phyloP scores from a whole-genome alignment of 2,797 vertebrate species.

The Eulemur mongoz region DNA sequence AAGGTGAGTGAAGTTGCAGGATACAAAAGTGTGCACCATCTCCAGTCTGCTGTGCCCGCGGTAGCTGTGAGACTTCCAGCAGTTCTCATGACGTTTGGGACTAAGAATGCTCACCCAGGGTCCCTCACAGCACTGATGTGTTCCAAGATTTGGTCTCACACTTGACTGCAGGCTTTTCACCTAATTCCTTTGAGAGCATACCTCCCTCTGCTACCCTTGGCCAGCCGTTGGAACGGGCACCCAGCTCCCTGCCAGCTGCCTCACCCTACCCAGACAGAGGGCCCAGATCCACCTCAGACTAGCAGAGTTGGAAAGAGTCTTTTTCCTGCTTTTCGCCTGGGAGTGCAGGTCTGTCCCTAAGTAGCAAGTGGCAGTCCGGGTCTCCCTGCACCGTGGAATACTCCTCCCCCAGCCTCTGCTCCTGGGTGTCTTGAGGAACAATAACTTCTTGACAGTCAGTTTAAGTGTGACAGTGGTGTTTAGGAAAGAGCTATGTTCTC shows the following conservation, averaged over 20 bases:
- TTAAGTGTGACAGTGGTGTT: not conserved
- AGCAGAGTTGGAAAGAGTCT: not conserved
- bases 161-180: not conserved
- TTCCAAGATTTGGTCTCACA: not conserved
- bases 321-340: not conserved
- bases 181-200: not conserved
- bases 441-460: not conserved
- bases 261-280: not conserved
- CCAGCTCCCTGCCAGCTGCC: not conserved
- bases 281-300: not conserved
- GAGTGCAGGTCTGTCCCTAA: not conserved
- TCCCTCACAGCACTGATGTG: not conserved
- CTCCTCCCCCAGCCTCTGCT: not conserved
- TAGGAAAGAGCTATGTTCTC: not conserved
- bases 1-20: too few species aligned
- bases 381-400: not conserved
- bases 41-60: not conserved
- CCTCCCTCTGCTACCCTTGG: not conserved
- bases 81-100: not conserved
- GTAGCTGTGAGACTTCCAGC: too few species aligned
- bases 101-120: not conserved
- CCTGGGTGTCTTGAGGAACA: not conserved
- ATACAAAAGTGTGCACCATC: rapidly evolving
- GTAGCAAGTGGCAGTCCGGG: not conserved
- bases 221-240: not conserved